Base-by-base conservation (phyloP, 2,797 vertebrate genomes). In the Coregonus ussuriensis region DNA sequence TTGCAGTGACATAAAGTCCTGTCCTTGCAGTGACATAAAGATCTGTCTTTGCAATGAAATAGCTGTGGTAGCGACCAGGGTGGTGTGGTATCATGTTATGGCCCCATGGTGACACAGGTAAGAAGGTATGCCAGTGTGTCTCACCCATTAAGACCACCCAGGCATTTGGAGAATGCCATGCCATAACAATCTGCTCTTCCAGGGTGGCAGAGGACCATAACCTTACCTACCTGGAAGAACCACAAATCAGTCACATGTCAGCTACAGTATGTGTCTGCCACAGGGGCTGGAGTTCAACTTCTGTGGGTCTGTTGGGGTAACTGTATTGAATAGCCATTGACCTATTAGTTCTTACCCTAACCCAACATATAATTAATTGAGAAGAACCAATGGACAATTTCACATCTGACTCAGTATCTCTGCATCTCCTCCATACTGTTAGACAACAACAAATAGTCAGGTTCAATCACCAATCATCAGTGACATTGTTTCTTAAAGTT, bases 141-240 rank as follows among this genome's bases (percentile, higher is more conserved):
- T 77, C 54, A 9, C 33, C 33, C 14, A 37, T 78, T 77, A 67
- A 66, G 70, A 77, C 18, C 21, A 6, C 33, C 72, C 66, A 69
- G 66, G 51, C 52, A 70, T 72, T 79, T 31, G n/a, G 31, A 75
- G 37, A 29, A 33, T 53, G 56, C 41, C 4, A 35, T 9, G 52
- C 56, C 29, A 29, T 16, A 21, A 56, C 29, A 21, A 56, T 53
- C 29, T 6, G 56, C 18, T 78, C 71, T 16, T 29, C 63, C 54
- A 9, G 33, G 14, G 52, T 56, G 67, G 37, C 16, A 52, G 47
- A 33, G n/a, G 63, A 51, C 59, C 29, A 66, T 37, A 72, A 72
- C 76, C 76, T 31, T 33, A 53, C 25, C 63, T 56, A 56, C 63
- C 71, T 67, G 7, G 47, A 41, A 68, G 72, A 62, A 18, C 41